phyloP scores from a whole-genome alignment of 2,113 vertebrate genomes.

The Nerophis lumbriciformis region DNA sequence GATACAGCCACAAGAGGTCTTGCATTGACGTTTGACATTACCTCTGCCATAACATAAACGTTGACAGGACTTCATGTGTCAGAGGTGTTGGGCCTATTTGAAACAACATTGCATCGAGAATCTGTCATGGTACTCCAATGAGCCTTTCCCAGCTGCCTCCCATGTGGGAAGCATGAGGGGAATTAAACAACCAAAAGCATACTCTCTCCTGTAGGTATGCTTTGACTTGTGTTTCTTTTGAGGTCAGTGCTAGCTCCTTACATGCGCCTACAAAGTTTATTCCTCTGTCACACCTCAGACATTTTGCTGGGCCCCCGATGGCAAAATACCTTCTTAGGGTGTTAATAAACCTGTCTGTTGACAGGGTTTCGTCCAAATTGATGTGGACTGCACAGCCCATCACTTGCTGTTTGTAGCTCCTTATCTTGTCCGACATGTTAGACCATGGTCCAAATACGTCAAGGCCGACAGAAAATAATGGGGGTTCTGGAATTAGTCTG shows the following conservation, averaged over 20 bases:
- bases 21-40: not conserved
- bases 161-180: constrained; percentile 5
- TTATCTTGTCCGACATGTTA: constrained; percentile 1
- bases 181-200: constrained; percentile 11
- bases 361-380: not conserved
- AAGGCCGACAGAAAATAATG: constrained; percentile 17
- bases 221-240: too few relatives aligned
- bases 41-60: constrained; percentile 1
- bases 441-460: constrained; percentile 17
- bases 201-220: not conserved
- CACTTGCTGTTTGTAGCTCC: constrained; percentile 2
- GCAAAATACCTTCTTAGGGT: too few relatives aligned
- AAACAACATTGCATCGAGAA: constrained; percentile 10
- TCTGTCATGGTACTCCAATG: constrained; percentile 2
- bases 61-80: constrained; percentile 3
- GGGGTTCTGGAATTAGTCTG: constrained; percentile 9
- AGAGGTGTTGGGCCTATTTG: not conserved
- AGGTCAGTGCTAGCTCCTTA: too few relatives aligned
- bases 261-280: too few relatives aligned
- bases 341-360: not conserved
- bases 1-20: not conserved
- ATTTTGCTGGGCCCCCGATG: too few relatives aligned
- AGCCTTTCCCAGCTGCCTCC: constrained; percentile 9
- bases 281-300: too few relatives aligned
- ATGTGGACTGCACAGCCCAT: constrained; percentile 2